These are phyloP conservation scores for Vulpes lagopus DNA, from an alignment of 2,113 vertebrate species.

Conservation along the genomic window DNA sequence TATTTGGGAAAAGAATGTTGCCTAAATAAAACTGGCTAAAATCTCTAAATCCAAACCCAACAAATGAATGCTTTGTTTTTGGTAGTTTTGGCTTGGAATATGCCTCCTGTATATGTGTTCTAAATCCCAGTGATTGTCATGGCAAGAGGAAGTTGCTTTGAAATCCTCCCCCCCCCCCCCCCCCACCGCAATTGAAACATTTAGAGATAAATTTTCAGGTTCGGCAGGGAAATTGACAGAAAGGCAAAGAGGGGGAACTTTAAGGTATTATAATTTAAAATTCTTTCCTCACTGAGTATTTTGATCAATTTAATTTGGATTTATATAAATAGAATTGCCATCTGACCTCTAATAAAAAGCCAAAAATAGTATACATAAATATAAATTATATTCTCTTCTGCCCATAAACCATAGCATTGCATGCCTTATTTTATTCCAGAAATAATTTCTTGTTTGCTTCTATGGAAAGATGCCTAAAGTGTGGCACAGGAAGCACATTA, in stretches of 20 bases:
- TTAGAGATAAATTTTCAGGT: background rate
- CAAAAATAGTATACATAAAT: background rate
- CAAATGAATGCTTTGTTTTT: background rate
- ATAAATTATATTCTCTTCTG: background rate
- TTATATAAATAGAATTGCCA: background rate
- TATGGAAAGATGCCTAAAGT: background rate
- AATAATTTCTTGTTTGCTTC: background rate
- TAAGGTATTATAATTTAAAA: background rate
- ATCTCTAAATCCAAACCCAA: background rate
- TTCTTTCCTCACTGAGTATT: background rate
- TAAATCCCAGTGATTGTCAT: background rate
- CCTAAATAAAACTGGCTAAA: slow-evolving; percentile 58
- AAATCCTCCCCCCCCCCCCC: background rate
- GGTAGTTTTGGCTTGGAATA: background rate
- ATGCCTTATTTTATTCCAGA: background rate
- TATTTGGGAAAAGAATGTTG: slow-evolving; percentile 36
- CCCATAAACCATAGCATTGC: background rate
- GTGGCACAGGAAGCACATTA: background rate
- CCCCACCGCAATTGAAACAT: background rate
- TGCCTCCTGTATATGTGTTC: background rate
- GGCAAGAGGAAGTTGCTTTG: background rate
- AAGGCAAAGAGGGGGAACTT: background rate
- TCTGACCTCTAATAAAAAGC: slow-evolving; percentile 35
- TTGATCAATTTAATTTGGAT: background rate
- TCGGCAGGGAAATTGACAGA: background rate